Percentiles rank a stretch among this genome's conserved stretches.
Conservation (phyloP, 1,140 invertebrate genomes). For the Calycopis cecrops region DNA sequence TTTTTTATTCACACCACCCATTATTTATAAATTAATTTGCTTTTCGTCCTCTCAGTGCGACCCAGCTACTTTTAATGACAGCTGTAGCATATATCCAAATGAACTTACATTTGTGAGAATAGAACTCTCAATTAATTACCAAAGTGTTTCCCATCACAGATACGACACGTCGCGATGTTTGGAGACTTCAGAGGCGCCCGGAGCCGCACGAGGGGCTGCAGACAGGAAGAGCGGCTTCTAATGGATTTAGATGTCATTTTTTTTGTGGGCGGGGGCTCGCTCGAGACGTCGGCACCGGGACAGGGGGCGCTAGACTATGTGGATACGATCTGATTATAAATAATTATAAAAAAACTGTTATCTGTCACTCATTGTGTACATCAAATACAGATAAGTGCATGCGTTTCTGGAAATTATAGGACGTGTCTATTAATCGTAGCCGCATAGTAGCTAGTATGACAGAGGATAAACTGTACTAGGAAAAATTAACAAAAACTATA, state of each 20-base stretch:
- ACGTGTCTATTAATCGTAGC: no score
- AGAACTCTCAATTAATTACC: slow-evolving; percentile 17
- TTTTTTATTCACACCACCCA: no score
- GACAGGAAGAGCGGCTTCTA: slow-evolving; percentile 61
- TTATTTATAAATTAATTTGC: no score
- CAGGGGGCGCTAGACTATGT: slow-evolving; percentile 22
- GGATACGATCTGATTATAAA: slow-evolving; percentile 35
- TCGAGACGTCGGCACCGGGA: slow-evolving; percentile 43
- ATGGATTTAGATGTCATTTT: slow-evolving; percentile 75
- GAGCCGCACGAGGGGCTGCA: slow-evolving; percentile 50
- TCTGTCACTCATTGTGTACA: no score
- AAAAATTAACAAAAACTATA: no score
- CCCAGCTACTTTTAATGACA: no score
- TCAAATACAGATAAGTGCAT: no score
- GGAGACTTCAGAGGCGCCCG: background rate
- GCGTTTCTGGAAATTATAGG: no score
- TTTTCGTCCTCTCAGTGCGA: no score
- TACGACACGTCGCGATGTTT: background rate
- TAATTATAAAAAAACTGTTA: background rate
- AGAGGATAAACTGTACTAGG: no score
- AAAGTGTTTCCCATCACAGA: slow-evolving; percentile 24
- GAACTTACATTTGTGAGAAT: background rate
- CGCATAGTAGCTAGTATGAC: no score
- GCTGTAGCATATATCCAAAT: no score
- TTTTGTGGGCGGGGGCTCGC: slow-evolving; percentile 70